Conservation (phyloP, 1,140 invertebrate species). For the Drosophila pandora region DNA sequence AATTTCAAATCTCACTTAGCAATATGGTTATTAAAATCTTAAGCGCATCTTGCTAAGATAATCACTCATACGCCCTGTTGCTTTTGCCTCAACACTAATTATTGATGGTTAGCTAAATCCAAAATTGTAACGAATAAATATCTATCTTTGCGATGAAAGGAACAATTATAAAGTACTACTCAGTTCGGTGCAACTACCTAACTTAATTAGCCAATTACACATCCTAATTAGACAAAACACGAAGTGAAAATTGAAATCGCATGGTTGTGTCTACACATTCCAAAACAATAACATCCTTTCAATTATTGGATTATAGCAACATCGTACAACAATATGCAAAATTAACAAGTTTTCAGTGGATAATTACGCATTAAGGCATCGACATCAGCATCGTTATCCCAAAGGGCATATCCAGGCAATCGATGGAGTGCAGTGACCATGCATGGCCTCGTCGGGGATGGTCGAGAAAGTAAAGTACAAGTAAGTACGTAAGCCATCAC, state of each 20-base stretch:
- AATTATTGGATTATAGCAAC: slow-evolving; percentile 37
- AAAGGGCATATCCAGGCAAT: neutral
- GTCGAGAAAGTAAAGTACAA: slow-evolving; percentile 4
- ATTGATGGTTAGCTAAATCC: too few species aligned
- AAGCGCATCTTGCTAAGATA: neutral
- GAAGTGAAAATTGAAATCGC: slow-evolving; percentile 14
- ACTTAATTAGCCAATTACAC: slow-evolving; percentile 43
- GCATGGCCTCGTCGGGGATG: slow-evolving; percentile 17
- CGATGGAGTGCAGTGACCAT: slow-evolving; percentile 4
- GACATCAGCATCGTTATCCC: neutral
- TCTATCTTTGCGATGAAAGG: neutral
- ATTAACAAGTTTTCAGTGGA: slow-evolving; percentile 36
- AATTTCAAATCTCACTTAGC: too few species aligned
- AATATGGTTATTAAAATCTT: too few species aligned
- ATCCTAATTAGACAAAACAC: slow-evolving; percentile 39
- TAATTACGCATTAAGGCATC: slow-evolving; percentile 42
- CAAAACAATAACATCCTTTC: slow-evolving; percentile 25
- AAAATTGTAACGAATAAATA: neutral
- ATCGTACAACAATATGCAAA: slow-evolving; percentile 18
- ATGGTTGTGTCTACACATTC: neutral
- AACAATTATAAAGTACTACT: neutral
- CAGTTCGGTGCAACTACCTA: neutral
- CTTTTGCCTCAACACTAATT: neutral
- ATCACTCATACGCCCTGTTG: neutral
- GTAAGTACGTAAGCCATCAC: slow-evolving; percentile 11